A percentile compares a stretch with the other conserved stretches of the same genome.
phyloP scores from a whole-genome alignment of 2,113 vertebrate genomes.

The Helogale parvula region DNA sequence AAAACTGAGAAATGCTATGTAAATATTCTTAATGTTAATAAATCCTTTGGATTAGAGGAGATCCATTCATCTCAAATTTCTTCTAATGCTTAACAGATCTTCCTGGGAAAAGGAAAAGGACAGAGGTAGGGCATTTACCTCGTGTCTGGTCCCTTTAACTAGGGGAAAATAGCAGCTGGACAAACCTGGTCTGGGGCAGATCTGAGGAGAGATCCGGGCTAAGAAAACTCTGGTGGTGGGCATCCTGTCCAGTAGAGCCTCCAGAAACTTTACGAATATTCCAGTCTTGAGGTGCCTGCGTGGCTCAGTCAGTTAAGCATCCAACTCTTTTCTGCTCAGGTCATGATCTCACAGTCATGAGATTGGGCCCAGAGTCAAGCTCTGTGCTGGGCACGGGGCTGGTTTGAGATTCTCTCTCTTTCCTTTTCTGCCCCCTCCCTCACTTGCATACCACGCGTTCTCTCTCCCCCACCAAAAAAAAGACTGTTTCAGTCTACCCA shows the following conservation, averaged over 20 bases:
- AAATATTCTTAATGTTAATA: conserved; percentile 1
- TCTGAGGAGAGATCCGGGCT: not conserved
- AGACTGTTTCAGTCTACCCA: not conserved
- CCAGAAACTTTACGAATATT: not conserved
- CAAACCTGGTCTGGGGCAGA: not conserved
- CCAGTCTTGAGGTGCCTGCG: not conserved
- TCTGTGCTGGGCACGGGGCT: too few relatives aligned
- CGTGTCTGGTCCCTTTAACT: not conserved
- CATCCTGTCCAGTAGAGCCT: not conserved
- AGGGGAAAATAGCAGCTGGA: not conserved
- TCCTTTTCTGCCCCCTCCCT: too few relatives aligned
- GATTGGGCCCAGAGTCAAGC: too few relatives aligned
- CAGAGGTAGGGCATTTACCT: not conserved
- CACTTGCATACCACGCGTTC: too few relatives aligned
- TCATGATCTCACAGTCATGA: too few relatives aligned
- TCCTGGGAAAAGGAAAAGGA: not conserved
- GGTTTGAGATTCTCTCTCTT: too few relatives aligned
- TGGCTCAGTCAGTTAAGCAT: too few relatives aligned
- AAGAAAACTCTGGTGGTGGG: not conserved
- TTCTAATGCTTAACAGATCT: conserved; percentile 3
- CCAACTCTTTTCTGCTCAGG: too few relatives aligned
- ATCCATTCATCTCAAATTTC: not conserved
- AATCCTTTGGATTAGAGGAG: not conserved
- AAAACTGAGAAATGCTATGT: not conserved
- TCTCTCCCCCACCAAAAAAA: not conserved